Evolutionary conservation across 2,113 vertebrate species (phyloP).

Genomic region (Hemiscyllium ocellatum): DNA sequence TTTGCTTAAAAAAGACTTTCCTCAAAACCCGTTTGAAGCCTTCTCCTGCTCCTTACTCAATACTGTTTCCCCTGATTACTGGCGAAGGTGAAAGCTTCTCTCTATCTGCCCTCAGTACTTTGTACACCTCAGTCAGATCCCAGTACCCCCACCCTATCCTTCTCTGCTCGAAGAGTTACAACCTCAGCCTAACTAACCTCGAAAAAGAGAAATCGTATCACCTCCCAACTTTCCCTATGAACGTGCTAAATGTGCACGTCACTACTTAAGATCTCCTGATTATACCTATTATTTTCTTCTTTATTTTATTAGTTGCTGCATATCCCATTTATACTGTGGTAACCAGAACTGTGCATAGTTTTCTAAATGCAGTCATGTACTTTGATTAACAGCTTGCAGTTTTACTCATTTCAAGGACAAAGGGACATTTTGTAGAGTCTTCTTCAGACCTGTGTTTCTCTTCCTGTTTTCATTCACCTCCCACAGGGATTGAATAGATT

Average conservation of each 20-base stretch:
- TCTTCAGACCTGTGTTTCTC: not conserved
- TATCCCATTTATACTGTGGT: not conserved
- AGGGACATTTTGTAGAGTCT: not conserved
- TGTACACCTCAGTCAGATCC: too few relatives aligned
- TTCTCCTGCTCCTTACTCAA: too few relatives aligned
- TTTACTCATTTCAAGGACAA: not conserved
- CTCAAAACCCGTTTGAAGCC: too few relatives aligned
- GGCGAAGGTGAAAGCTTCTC: too few relatives aligned
- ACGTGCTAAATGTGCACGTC: not conserved
- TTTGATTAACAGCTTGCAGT: not conserved
- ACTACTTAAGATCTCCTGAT: not conserved
- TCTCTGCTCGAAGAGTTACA: too few relatives aligned
- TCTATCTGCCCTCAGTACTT: too few relatives aligned
- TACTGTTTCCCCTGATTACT: too few relatives aligned
- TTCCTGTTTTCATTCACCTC: not conserved
- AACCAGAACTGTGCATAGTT: not conserved
- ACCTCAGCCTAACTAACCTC: too few relatives aligned
- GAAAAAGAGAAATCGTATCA: not conserved
- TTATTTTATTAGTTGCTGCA: not conserved
- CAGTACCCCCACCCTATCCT: too few relatives aligned
- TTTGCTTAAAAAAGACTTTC: too few relatives aligned
- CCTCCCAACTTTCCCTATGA: not conserved
- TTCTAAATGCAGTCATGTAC: not conserved
- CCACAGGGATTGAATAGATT: not conserved
- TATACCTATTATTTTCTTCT: not conserved